A percentile compares a stretch with the other conserved stretches of the same genome.
phyloP scores from a whole-genome alignment of 2,797 vertebrate genomes.

The Uromys caudimaculatus region DNA sequence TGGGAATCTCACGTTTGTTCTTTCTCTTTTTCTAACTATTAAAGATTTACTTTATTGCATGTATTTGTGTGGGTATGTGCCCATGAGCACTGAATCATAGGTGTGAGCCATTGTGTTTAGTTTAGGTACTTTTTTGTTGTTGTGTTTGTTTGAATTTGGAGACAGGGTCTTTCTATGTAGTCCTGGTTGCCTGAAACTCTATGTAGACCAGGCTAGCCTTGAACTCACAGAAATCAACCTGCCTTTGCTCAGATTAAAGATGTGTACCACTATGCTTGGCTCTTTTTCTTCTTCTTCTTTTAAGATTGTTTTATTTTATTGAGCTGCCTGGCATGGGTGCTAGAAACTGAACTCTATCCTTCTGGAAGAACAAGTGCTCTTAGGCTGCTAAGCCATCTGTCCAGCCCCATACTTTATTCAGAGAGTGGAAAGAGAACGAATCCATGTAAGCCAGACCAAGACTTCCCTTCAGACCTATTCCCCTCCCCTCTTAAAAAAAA shows the following conservation, averaged over 20 bases:
- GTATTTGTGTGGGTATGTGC: not conserved
- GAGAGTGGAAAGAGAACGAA: conserved; percentile 10
- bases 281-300: not conserved
- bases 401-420: not conserved
- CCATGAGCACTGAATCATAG: not conserved
- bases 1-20: not conserved
- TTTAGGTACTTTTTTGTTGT: not conserved
- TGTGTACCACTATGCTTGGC: not conserved
- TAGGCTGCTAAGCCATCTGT: not conserved
- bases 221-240: not conserved
- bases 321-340: not conserved
- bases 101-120: not conserved
- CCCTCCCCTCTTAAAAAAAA: not conserved
- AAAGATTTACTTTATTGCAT: not conserved
- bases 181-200: not conserved
- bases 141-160: not conserved
- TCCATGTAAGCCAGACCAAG: not conserved
- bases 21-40: not conserved
- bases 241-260: not conserved
- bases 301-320: not conserved
- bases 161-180: not conserved
- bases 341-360: not conserved
- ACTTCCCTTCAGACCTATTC: not conserved
- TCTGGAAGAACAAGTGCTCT: not conserved
- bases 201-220: not conserved